A percentile compares a stretch with the other conserved stretches of the same genome.
These are phyloP conservation scores for Pandemis corylana DNA, from an alignment of 2,888 invertebrate species.

Conservation along the genomic window DNA sequence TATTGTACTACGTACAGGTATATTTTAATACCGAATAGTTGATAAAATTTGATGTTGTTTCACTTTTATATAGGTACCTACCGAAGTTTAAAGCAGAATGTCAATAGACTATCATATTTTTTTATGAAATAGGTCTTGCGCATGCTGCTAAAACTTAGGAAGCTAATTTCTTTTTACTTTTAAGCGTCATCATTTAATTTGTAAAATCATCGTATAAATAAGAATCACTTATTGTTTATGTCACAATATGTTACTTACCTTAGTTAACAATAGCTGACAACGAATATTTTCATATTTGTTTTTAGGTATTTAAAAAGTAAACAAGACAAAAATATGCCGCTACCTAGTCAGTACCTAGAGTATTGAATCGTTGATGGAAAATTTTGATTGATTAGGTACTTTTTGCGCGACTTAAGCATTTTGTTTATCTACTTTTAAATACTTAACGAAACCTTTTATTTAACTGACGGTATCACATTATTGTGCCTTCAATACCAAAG, in stretches of 20 bases:
- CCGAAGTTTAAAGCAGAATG: background rate
- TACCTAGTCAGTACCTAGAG: background rate
- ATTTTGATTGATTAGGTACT: background rate
- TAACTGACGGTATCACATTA: conserved; percentile 36
- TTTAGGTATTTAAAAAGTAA: conserved; percentile 1
- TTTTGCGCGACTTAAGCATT: background rate
- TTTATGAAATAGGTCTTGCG: background rate
- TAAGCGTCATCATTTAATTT: conserved; percentile 2
- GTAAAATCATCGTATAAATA: conserved; percentile 11
- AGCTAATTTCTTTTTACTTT: background rate
- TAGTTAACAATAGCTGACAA: conserved; percentile 8
- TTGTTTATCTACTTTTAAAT: conserved; percentile 1
- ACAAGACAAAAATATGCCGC: background rate
- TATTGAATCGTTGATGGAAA: background rate
- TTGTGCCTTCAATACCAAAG: conserved; percentile 59
- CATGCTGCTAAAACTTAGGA: background rate
- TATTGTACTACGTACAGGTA: background rate
- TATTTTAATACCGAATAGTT: background rate
- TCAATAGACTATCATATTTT: background rate
- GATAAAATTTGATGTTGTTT: background rate
- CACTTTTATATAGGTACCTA: background rate
- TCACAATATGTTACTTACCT: background rate
- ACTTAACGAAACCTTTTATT: background rate
- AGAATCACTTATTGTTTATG: background rate
- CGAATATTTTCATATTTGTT: conserved; percentile 34